Evolutionary conservation across 2,888 invertebrate species (phyloP).

Genomic region (Pollenia angustigena): DNA sequence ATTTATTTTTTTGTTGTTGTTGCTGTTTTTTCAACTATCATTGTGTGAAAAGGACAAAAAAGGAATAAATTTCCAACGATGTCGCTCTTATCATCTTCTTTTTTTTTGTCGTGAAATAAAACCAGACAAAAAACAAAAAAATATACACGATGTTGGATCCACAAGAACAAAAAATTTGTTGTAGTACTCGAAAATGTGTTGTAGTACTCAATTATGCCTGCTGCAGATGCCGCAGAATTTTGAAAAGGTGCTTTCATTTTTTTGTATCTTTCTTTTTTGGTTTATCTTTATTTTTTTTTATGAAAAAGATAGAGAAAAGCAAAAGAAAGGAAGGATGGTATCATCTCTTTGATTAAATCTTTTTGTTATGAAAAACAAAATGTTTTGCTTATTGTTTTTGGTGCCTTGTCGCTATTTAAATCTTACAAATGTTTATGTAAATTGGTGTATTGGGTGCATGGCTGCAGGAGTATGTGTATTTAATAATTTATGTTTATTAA

Average conservation of each 20-base stretch:
- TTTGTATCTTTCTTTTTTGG: conserved; percentile 15
- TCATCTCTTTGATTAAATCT: conserved; percentile 63
- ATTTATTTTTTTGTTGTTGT: conserved; percentile 43
- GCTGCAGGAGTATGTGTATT: neutral
- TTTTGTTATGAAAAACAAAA: conserved; percentile 52
- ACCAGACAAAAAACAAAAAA: neutral
- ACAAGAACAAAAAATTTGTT: neutral
- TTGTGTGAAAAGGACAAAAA: conserved; percentile 42
- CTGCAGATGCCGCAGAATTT: conserved; percentile 62
- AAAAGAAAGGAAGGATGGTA: conserved; percentile 51
- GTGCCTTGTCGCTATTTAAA: conserved; percentile 7
- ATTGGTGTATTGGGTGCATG: conserved; percentile 14
- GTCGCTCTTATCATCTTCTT: conserved; percentile 3
- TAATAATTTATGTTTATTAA: conserved; percentile 53
- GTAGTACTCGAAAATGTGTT: neutral
- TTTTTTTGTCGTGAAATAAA: conserved; percentile 21
- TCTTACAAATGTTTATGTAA: conserved; percentile 28
- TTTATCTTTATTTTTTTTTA: conserved; percentile 23
- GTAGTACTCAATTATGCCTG: conserved; percentile 17
- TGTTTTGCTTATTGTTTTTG: conserved; percentile 14
- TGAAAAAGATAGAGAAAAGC: neutral
- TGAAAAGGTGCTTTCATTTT: conserved; percentile 48
- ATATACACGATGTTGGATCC: conserved; percentile 11
- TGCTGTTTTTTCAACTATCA: conserved; percentile 15
- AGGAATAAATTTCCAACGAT: conserved; percentile 10